Evolutionary conservation across 1,140 invertebrate genomes (phyloP).

Genomic region (Galleria mellonella): DNA sequence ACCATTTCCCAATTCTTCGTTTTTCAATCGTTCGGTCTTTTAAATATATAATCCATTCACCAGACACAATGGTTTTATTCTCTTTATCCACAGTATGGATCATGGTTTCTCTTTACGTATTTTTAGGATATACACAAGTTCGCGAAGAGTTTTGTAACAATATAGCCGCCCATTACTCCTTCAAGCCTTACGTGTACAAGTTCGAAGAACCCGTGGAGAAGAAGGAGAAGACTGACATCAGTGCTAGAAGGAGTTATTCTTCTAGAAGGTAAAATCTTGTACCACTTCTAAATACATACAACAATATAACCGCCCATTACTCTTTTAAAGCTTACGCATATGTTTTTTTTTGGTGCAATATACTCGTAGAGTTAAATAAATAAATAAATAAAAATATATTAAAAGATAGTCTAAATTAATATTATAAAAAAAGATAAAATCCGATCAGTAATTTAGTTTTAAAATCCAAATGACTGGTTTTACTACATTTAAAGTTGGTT

Average conservation of each 20-base stretch:
- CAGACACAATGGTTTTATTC: too few species aligned
- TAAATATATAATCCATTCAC: too few species aligned
- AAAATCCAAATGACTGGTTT: too few species aligned
- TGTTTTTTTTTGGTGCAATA: not conserved
- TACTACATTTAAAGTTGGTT: too few species aligned
- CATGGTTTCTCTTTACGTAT: not conserved
- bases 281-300: not conserved
- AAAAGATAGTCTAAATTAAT: not conserved
- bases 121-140: slow-evolving; percentile 31
- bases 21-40: too few species aligned
- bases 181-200: slow-evolving; percentile 11
- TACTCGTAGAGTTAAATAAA: not conserved
- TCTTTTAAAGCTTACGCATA: slow-evolving; percentile 9
- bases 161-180: slow-evolving; percentile 14
- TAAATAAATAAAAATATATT: not conserved
- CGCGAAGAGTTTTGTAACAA: slow-evolving; percentile 20
- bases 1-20: not conserved
- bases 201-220: slow-evolving; percentile 3
- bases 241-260: slow-evolving; percentile 18
- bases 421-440: slow-evolving; percentile 1
- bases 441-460: too few species aligned
- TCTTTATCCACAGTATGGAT: too few species aligned
- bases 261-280: slow-evolving; percentile 40
- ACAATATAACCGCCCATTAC: slow-evolving; percentile 16
- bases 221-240: not conserved